A percentile compares a stretch with the other conserved stretches of the same genome.
phyloP scores from a whole-genome alignment of 2,797 vertebrate species.

The Centropyge bicolor region DNA sequence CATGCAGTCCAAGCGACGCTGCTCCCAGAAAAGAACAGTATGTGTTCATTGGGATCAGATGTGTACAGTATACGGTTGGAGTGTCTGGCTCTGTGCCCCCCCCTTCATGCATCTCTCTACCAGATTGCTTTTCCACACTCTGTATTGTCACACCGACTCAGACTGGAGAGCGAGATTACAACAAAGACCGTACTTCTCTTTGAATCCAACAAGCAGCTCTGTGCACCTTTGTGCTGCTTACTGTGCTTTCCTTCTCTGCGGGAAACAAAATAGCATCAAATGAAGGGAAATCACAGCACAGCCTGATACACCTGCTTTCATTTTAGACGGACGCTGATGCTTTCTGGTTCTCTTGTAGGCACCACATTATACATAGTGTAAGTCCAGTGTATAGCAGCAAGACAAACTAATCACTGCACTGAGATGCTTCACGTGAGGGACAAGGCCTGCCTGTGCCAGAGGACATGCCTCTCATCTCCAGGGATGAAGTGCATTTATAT shows the following conservation, averaged over 20 bases:
- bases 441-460: conserved; percentile 50
- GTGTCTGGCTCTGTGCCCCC: conserved; percentile 42
- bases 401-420: conserved; percentile 49
- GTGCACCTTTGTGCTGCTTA: conserved; percentile 40
- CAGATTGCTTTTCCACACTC: conserved; percentile 58
- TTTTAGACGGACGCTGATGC: conserved; percentile 46
- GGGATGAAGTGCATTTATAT: conserved; percentile 73
- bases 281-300: conserved; percentile 46
- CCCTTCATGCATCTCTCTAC: conserved; percentile 42
- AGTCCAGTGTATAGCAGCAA: conserved; percentile 29
- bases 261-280: conserved; percentile 59
- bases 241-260: conserved; percentile 46
- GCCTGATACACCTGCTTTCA: conserved; percentile 55
- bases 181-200: conserved; percentile 43
- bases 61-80: conserved; percentile 43
- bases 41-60: conserved; percentile 67
- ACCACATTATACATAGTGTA: conserved; percentile 23
- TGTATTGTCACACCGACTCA: conserved; percentile 50
- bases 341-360: conserved; percentile 33
- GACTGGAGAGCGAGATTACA: conserved; percentile 49
- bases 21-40: conserved; percentile 53
- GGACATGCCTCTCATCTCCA: conserved; percentile 60
- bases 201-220: conserved; percentile 45
- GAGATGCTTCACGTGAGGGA: conserved; percentile 52
- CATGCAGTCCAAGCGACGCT: conserved; percentile 33